A percentile compares a stretch with the other conserved stretches of the same genome.
phyloP scores from a whole-genome alignment of 2,888 invertebrate species.

The Odontomyia ornata region DNA sequence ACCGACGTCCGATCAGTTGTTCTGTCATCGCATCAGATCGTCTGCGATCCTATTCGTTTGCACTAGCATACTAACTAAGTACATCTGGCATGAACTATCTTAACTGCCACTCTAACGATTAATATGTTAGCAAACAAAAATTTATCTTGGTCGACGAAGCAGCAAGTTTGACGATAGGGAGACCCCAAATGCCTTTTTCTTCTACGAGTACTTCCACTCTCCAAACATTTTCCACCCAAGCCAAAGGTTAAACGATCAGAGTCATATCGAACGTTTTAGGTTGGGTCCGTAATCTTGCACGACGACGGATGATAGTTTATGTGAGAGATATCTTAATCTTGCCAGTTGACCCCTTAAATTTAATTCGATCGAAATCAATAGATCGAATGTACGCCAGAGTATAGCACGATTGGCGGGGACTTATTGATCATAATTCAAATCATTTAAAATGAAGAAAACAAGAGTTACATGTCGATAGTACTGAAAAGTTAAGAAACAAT shows the following conservation, averaged over 20 bases:
- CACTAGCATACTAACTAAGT: too few relatives aligned
- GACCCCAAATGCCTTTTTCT: neutral
- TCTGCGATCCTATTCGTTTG: neutral
- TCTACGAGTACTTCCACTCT: too few relatives aligned
- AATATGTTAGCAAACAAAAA: constrained; percentile 15
- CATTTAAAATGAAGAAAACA: neutral
- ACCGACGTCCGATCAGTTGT: neutral
- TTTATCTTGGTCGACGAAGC: constrained; percentile 10
- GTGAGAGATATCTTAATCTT: constrained; percentile 1
- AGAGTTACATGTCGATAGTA: neutral
- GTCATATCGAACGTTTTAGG: neutral
- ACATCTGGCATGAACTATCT: neutral
- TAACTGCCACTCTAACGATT: constrained; percentile 34
- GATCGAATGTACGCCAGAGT: constrained; percentile 3
- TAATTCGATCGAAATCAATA: constrained; percentile 6
- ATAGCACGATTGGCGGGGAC: neutral
- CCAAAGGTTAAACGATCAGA: constrained; percentile 28
- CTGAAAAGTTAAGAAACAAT: neutral
- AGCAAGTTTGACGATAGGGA: neutral
- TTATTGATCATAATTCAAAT: constrained; percentile 19
- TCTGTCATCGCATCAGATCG: too few relatives aligned
- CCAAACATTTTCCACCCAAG: constrained; percentile 2
- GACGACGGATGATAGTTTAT: constrained; percentile 2
- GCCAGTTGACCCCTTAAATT: constrained; percentile 27
- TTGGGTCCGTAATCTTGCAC: neutral